Base-by-base conservation (phyloP, 2,888 invertebrate species). In the Cantharis rustica region DNA sequence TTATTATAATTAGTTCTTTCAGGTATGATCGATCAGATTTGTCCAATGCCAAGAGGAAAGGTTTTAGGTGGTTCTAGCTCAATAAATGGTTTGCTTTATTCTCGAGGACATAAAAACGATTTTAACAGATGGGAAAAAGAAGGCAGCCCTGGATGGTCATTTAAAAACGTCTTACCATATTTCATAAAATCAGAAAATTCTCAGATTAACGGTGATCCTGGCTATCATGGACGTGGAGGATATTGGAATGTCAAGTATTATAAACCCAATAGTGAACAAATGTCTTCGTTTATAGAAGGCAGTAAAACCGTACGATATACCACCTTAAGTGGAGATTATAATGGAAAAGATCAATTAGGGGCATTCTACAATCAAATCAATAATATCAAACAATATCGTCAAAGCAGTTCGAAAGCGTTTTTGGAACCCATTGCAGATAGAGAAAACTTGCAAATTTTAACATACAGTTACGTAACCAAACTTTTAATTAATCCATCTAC, bases 201-300 rank as follows among this genome's bases (percentile, higher is more conserved):
- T 7, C 79, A 80, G 10, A 73, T 83, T 3, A 79, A 91, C 76
- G 92, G 92, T 0, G 91, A 93, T 84, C 93, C 92, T 0, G 88
- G 90, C 1, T 93, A 91, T 83, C 94, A 94, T 81, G 92, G 93
- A 0, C 88, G 85, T 47, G 89, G 90, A 13, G 95, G 95, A 0
- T 92, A 91, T 79, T 87, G 94, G 81, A 92, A 93, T 84, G 92
- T 95, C 5, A 90, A 92, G 77, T 88, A 91, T 77, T 88, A 93
- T 0, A 90, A 92, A 0, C 93, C 90, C 83, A 89, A 87, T n/a
- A 91, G 92, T 3, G 90, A 90, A 1, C 86, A 94, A 20, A 88
- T 91, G 68, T 89, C 90, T 70, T 89, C 91, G 0, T 95, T 95
- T 84, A 88, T 92, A 68, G 89, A 90, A 80, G 93, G 93, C 0